Percentiles rank a stretch among this genome's conserved stretches.
Evolutionary conservation across 2,797 vertebrate genomes (phyloP).

Genomic region (Echiichthys vipera): DNA sequence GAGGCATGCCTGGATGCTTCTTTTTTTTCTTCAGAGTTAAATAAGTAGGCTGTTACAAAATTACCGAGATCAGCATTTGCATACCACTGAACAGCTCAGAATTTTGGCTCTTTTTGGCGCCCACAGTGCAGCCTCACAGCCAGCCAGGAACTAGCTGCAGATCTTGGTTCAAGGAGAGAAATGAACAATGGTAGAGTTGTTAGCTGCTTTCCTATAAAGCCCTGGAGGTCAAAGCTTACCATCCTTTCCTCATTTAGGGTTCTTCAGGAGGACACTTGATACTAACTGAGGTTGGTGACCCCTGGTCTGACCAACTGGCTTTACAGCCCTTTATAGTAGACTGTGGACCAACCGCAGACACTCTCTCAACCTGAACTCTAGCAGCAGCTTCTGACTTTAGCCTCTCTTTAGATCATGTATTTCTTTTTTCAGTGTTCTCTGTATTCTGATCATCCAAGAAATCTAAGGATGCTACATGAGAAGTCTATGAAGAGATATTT

Average conservation of each 20-base stretch:
- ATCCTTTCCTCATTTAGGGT: slow-evolving; percentile 39
- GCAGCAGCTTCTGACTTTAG: slow-evolving; percentile 5
- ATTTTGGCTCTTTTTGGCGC: slow-evolving; percentile 33
- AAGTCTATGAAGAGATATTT: slow-evolving; percentile 15
- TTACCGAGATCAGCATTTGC: slow-evolving; percentile 56
- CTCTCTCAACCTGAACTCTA: not conserved
- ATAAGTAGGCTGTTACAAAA: slow-evolving; percentile 49
- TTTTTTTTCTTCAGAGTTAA: slow-evolving; percentile 26
- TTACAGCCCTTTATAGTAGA: slow-evolving; percentile 34
- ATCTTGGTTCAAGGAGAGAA: slow-evolving; percentile 23
- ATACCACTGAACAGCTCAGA: slow-evolving; percentile 45
- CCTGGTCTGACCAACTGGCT: slow-evolving; percentile 26
- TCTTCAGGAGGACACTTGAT: slow-evolving; percentile 38
- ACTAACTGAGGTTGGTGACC: slow-evolving; percentile 35
- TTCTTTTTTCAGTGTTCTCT: not conserved
- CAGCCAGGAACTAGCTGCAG: slow-evolving; percentile 45
- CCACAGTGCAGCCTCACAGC: slow-evolving; percentile 22
- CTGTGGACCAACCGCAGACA: slow-evolving; percentile 47
- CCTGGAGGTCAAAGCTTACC: slow-evolving; percentile 60
- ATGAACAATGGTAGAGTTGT: slow-evolving; percentile 52
- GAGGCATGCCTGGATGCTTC: slow-evolving; percentile 43
- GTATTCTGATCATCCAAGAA: not conserved
- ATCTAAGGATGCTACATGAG: not conserved
- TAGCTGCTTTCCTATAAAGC: slow-evolving; percentile 40
- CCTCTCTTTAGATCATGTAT: not conserved